These are phyloP conservation scores for Chaenogobius annularis DNA, from an alignment of 2,113 vertebrate genomes.

Conservation along the genomic window DNA sequence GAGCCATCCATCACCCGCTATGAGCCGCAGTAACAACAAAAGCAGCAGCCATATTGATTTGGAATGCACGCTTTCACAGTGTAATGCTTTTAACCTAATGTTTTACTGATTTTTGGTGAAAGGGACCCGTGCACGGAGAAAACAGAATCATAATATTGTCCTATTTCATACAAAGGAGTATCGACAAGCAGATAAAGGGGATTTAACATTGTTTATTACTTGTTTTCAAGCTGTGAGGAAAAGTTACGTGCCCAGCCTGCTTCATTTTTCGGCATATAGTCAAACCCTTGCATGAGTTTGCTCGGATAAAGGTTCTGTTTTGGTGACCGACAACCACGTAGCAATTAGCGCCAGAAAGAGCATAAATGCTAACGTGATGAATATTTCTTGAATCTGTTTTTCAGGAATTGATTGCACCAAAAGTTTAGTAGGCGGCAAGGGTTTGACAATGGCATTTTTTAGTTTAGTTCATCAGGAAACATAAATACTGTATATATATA, in stretches of 20 bases:
- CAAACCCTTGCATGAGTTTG: background rate
- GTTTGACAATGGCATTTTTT: too few relatives aligned
- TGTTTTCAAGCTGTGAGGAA: background rate
- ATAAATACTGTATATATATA: too few relatives aligned
- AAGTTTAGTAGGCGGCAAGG: too few relatives aligned
- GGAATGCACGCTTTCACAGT: slow-evolving; percentile 3
- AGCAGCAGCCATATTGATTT: background rate
- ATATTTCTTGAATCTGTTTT: too few relatives aligned
- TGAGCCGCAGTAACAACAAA: slow-evolving; percentile 7
- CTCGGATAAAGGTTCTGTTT: too few relatives aligned
- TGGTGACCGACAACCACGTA: too few relatives aligned
- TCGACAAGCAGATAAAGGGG: background rate
- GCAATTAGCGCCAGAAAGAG: too few relatives aligned
- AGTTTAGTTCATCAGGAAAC: too few relatives aligned
- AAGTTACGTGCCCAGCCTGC: background rate
- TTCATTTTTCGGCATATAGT: background rate
- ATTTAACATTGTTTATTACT: background rate
- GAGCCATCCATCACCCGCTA: slow-evolving; percentile 11
- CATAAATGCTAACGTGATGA: too few relatives aligned
- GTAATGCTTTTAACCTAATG: slow-evolving; percentile 3
- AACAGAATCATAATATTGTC: background rate
- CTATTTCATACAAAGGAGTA: slow-evolving; percentile 4
- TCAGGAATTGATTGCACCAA: too few relatives aligned
- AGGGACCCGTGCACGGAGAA: background rate
- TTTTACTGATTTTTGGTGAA: slow-evolving; percentile 5